A percentile compares a stretch with the other conserved stretches of the same genome.
phyloP scores from a whole-genome alignment of 2,888 invertebrate species.

The Thereva unica region DNA sequence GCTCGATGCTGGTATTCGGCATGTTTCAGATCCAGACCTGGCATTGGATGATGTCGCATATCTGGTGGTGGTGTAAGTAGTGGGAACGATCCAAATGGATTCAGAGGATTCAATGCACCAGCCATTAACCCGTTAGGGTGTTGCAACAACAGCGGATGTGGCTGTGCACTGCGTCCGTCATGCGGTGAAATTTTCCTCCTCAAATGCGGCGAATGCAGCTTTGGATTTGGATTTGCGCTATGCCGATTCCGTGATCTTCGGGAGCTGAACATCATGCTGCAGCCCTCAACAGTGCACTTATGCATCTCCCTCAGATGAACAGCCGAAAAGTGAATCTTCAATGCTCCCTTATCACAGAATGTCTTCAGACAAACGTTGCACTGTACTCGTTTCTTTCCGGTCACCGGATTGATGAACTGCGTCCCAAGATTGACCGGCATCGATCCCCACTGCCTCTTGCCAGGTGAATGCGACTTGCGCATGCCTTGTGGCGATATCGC shows the following conservation, averaged over 20 bases:
- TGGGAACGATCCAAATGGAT: slow-evolving; percentile 79
- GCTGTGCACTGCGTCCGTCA: slow-evolving; percentile 86
- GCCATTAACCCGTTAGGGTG: slow-evolving; percentile 62
- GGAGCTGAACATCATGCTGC: slow-evolving; percentile 99
- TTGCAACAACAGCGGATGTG: slow-evolving; percentile 78
- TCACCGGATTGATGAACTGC: slow-evolving; percentile 88
- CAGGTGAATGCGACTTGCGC: slow-evolving; percentile 58
- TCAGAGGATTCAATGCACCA: slow-evolving; percentile 71
- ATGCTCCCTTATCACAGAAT: slow-evolving; percentile 99
- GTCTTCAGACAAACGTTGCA: slow-evolving; percentile 98
- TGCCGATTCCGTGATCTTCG: slow-evolving; percentile 93
- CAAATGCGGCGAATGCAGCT: slow-evolving; percentile 93
- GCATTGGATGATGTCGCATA: slow-evolving; percentile 53
- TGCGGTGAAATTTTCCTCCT: slow-evolving; percentile 93
- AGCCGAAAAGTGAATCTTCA: slow-evolving; percentile 98
- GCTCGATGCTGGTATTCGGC: slow-evolving; percentile 62
- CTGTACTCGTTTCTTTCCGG: slow-evolving; percentile 95
- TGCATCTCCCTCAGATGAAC: slow-evolving; percentile 99
- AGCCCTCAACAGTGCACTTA: slow-evolving; percentile 97
- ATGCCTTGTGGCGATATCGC: slow-evolving; percentile 41
- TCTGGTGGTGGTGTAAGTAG: slow-evolving; percentile 68
- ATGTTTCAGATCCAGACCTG: slow-evolving; percentile 68
- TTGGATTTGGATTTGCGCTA: slow-evolving; percentile 98
- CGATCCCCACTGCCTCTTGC: slow-evolving; percentile 80
- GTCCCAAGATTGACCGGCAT: slow-evolving; percentile 83